These are phyloP conservation scores for Eupithecia pulchellata DNA, from an alignment of 2,888 invertebrate genomes.

Conservation along the genomic window DNA sequence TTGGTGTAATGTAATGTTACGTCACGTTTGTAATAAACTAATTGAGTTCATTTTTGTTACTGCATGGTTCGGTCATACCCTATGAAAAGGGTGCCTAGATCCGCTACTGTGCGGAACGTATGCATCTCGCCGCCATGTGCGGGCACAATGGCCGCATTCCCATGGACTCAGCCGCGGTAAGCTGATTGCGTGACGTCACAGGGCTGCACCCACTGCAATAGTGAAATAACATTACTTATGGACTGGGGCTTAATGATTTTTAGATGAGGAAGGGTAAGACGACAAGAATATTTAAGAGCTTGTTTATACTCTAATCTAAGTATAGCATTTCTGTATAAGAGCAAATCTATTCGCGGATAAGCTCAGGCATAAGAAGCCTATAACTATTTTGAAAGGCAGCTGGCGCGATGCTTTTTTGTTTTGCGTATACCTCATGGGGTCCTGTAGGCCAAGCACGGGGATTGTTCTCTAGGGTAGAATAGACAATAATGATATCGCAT, in stretches of 20 bases:
- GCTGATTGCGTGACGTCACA: conserved; percentile 85
- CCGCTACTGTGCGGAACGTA: conserved; percentile 60
- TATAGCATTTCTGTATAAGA: neutral
- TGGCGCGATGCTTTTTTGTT: no score
- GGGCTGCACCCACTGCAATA: conserved; percentile 50
- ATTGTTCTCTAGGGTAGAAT: no score
- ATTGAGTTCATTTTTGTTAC: neutral
- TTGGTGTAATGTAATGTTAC: no score
- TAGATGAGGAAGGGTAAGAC: neutral
- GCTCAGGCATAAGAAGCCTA: no score
- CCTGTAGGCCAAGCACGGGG: no score
- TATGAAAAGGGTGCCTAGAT: conserved; percentile 19
- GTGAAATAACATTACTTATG: conserved; percentile 8
- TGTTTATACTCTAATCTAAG: neutral
- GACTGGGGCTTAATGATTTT: neutral
- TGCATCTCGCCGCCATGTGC: conserved; percentile 74
- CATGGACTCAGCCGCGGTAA: conserved; percentile 83
- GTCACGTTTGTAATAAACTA: no score
- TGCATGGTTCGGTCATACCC: neutral
- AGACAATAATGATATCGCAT: no score
- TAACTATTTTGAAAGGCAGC: no score
- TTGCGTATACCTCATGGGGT: no score
- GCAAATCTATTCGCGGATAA: neutral
- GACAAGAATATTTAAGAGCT: neutral
- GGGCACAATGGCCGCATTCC: conserved; percentile 83